Base-by-base conservation (phyloP, 2,888 invertebrate species). In the Chrysotoxum bicinctum region DNA sequence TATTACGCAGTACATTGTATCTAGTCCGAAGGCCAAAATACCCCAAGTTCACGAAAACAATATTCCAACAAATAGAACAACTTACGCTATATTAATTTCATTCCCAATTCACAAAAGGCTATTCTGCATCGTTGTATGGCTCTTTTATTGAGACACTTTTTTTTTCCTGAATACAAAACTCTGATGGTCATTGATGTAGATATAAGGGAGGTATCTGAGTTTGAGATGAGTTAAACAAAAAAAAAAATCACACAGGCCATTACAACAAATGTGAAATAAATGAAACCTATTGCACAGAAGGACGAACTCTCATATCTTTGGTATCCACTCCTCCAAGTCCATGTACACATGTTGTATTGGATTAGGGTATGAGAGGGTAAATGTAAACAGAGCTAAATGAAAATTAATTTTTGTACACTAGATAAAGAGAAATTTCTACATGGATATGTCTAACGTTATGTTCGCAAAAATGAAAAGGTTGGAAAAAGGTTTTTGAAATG, bases 221-320 rank as follows among this genome's bases (percentile, higher is more conserved):
- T n/a, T 64, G 21, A 68, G 26, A 14, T 60, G 74, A 60, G 69
- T 50, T 19, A 32, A 45, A 60, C 19, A 35, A 30, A 74, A 37
- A 26, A 50, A 52, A 64, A 79, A 78, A 72, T 80, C 75, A 60
- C 60, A 80, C 60, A 72, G 52, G 26, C 70, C 68, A 76, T 84
- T 84, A 72, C 45, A 72, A 66, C 50, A 80, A 80, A 80, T 83
- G 74, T 74, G 78, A 74, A 70, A 78, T 78, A 78, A 83, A 70
- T 72, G 80, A 80, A 80, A 79, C 21, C 75, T 60, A 76, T 80
- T 64, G 80, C 60, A 23, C 54, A 64, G 74, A 68, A 75, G 40
- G 60, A 60, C 73, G 40, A 73, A 50, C 35, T 50, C 50, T 26
- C 45, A 32, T 66, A 66, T 48, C 66, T 35, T 21, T 50, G 50